Conservation (phyloP, 1,140 invertebrate genomes). For the Neodiprion lecontei region DNA sequence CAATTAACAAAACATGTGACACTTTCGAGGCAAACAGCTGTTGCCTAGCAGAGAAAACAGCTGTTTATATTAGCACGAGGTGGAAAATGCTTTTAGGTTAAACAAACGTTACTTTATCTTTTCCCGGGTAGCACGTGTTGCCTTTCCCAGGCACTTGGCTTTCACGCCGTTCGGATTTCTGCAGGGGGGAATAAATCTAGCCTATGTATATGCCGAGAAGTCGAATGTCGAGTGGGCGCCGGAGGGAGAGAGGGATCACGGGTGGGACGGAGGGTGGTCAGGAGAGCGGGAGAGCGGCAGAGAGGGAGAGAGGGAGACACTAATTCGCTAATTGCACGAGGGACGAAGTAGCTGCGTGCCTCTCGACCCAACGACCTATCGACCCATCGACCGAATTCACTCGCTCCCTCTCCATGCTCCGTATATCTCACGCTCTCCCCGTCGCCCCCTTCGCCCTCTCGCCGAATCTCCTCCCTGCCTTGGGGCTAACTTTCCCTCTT, state of each 20-base stretch:
- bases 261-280: slow-evolving; percentile 11
- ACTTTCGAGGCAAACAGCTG: slow-evolving; percentile 1
- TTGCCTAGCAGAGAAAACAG: slow-evolving; percentile 13
- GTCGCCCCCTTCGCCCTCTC: slow-evolving; percentile 35
- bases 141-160: slow-evolving; percentile 38
- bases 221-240: slow-evolving; percentile 13
- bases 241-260: slow-evolving; percentile 17
- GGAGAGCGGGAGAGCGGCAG: slow-evolving; percentile 34
- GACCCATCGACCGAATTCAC: neutral
- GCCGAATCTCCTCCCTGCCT: slow-evolving; percentile 40
- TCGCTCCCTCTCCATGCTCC: neutral
- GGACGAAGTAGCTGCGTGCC: slow-evolving; percentile 1
- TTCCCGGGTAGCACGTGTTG: slow-evolving; percentile 37
- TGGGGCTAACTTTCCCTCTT: slow-evolving; percentile 12
- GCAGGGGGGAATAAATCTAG: neutral
- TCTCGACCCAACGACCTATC: slow-evolving; percentile 1
- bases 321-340: slow-evolving; percentile 7
- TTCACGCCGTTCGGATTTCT: neutral
- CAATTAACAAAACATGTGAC: neutral
- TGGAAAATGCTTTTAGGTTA: slow-evolving; percentile 42
- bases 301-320: slow-evolving; percentile 32
- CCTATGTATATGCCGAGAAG: neutral
- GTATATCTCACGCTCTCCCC: neutral
- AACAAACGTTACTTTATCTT: slow-evolving; percentile 47
- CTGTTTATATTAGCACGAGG: neutral